These are phyloP conservation scores for Herpailurus yagouaroundi DNA, from an alignment of 2,113 vertebrate species.

Conservation along the genomic window DNA sequence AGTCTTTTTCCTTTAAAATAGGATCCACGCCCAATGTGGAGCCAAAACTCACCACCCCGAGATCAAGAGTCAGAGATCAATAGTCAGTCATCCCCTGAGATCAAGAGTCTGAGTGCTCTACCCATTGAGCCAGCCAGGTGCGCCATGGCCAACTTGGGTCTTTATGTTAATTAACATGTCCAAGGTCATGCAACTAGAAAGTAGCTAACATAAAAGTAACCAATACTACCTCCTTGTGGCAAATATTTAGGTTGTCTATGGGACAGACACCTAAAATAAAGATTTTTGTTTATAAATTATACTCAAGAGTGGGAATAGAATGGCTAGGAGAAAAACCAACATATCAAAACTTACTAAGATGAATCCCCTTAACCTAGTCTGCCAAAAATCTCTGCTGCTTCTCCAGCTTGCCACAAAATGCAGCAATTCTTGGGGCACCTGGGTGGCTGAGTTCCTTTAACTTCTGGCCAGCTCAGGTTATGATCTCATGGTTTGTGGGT, in stretches of 20 bases:
- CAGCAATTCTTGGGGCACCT: no score
- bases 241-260: not conserved
- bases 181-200: constrained; percentile 47
- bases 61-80: no score
- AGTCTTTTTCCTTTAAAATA: no score
- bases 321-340: not conserved
- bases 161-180: not conserved
- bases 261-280: not conserved
- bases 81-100: no score
- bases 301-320: not conserved
- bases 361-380: not conserved
- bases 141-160: not conserved
- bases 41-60: no score
- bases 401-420: not conserved
- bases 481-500: no score
- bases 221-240: constrained; percentile 65
- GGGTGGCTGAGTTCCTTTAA: no score
- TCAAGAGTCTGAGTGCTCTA: no score
- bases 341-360: not conserved
- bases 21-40: no score
- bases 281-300: constrained; percentile 1
- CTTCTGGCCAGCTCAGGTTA: no score
- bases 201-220: not conserved
- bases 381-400: not conserved
- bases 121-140: no score